These are phyloP conservation scores for Clinocottus analis DNA, from an alignment of 2,113 vertebrate species.

Conservation along the genomic window DNA sequence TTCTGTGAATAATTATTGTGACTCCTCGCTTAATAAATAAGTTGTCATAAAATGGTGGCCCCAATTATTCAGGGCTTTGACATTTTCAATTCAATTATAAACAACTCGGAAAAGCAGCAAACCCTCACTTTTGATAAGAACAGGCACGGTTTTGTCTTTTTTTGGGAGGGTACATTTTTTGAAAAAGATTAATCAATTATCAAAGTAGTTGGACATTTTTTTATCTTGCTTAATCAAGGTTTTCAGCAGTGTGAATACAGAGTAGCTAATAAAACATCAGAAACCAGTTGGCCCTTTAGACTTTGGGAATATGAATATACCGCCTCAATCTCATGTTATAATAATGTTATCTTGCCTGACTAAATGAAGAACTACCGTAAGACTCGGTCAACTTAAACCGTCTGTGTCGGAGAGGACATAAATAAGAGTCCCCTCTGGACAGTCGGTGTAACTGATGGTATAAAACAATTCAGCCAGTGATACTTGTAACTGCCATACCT, in stretches of 20 bases:
- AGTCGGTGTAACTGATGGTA: conserved; percentile 3
- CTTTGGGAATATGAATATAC: too few relatives aligned
- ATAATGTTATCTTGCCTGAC: neutral
- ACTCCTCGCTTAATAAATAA: neutral
- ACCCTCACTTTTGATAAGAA: neutral
- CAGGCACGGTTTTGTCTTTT: neutral
- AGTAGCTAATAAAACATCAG: neutral
- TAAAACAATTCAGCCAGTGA: conserved; percentile 21
- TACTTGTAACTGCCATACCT: conserved; percentile 17
- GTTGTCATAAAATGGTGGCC: neutral
- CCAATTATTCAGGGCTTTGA: neutral
- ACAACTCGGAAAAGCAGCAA: neutral
- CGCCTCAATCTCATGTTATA: too few relatives aligned
- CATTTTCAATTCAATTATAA: neutral
- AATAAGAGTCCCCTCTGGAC: neutral
- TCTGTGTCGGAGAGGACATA: neutral
- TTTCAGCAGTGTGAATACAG: neutral
- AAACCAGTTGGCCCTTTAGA: neutral
- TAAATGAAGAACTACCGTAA: neutral
- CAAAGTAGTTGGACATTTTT: neutral
- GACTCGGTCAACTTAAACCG: neutral
- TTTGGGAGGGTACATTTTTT: neutral
- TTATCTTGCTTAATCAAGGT: neutral
- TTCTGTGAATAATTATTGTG: neutral
- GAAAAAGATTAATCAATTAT: neutral